Conservation (phyloP, 2,797 vertebrate species). For the Gymnocypris eckloni region DNA sequence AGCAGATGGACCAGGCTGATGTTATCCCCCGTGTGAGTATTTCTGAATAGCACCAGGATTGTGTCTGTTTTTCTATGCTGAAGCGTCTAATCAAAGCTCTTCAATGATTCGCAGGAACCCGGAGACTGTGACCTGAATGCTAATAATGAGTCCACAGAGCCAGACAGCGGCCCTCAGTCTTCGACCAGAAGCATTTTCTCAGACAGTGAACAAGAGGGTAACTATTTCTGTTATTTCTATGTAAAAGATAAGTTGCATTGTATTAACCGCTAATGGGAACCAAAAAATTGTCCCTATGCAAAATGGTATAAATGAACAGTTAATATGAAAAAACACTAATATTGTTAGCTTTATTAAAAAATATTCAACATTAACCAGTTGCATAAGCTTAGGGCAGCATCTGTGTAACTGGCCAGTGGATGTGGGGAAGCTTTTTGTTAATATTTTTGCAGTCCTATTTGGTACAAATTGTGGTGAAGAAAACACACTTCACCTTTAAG, state of each 20-base stretch:
- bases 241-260: neutral
- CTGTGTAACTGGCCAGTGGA: neutral
- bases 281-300: neutral
- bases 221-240: constrained; percentile 13
- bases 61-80: neutral
- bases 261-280: neutral
- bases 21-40: constrained; percentile 73
- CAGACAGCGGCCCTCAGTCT: constrained; percentile 60
- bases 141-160: constrained; percentile 68
- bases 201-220: constrained; percentile 67
- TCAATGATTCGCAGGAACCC: constrained; percentile 63
- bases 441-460: neutral
- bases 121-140: constrained; percentile 77
- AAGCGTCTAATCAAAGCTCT: neutral
- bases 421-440: neutral
- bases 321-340: neutral
- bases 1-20: constrained; percentile 74
- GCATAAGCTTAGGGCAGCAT: neutral
- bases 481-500: neutral
- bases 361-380: neutral
- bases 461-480: constrained; percentile 15
- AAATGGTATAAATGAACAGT: neutral
- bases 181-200: constrained; percentile 69
- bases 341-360: neutral
- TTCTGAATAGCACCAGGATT: neutral